Base-by-base conservation (phyloP, 1,140 invertebrate genomes). In the Euborellia annulipes region DNA sequence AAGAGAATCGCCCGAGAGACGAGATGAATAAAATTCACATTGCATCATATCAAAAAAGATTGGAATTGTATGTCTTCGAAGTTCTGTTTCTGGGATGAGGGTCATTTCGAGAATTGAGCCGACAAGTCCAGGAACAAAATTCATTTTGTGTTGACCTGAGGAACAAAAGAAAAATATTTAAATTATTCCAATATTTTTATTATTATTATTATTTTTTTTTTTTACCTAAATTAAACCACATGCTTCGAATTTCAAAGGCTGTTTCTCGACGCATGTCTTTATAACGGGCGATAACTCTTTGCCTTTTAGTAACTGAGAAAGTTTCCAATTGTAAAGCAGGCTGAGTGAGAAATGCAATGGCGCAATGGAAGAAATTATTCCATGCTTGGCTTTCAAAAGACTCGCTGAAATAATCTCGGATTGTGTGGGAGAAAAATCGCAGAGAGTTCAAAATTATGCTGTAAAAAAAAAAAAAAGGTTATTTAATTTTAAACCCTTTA, bases 31-130 rank as follows among this genome's bases (percentile, higher is more conserved):
- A 61, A 82, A 94, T 59, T 96, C 92, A 53, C 85, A 90, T 59
- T 90, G 82, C 87, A 97, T 94, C 92, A 97, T 97, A 58, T 97
- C 92, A 64, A 93, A 96, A 66, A 97, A 96, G 46, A 97, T 87
- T 3, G 91, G 91, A 55, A 97, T 93, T 0, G 89, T 93, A 0
- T 80, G 81, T 60, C 80, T 81, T 1, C 91, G 68, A 11, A 96
- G 67, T 55, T 91, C 86, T 34, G 70, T 71, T 60, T 94, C 89
- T 0, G 86, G 83, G 34, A 93, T 82, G 50, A 96, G 72, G n/a
- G 88, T 87, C 79, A 97, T 93, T 62, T 95, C 87, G 8, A 97
- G 66, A 51, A 95, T 83, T 3, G 84, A 79, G 1, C 86, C 89
- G 16, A 96, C 87, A 49, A 96, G 64, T 41, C 72, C 70, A 1